These are phyloP conservation scores for Drosophila villosipedis DNA, from an alignment of 2,888 invertebrate genomes.

Conservation along the genomic window DNA sequence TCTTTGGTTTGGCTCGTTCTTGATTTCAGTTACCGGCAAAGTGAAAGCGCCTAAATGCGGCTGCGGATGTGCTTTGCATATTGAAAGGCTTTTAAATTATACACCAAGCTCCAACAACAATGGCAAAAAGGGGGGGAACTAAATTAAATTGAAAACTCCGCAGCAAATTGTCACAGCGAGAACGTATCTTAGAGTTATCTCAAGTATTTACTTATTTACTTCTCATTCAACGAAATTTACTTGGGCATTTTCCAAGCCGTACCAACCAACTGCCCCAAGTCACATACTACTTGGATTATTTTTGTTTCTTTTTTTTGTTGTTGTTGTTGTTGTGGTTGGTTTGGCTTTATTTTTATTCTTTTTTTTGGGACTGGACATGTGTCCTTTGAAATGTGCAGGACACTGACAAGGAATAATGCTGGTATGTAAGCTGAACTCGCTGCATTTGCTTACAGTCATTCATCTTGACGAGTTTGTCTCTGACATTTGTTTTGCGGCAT, in stretches of 20 bases:
- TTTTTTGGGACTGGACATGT: constrained; percentile 52
- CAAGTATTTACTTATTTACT: constrained; percentile 82
- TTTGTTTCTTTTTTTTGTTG: background rate
- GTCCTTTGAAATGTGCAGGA: constrained; percentile 70
- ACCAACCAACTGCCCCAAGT: constrained; percentile 28
- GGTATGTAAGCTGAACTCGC: constrained; percentile 61
- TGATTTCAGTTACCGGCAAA: constrained; percentile 44
- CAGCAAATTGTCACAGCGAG: constrained; percentile 58
- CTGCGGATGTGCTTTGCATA: constrained; percentile 74
- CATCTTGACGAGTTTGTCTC: constrained; percentile 56
- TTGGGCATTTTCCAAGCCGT: constrained; percentile 65
- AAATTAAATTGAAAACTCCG: constrained; percentile 47
- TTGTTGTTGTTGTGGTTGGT: background rate
- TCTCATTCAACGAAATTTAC: constrained; percentile 72
- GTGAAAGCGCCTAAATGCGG: constrained; percentile 57
- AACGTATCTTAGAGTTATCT: constrained; percentile 51
- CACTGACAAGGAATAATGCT: constrained; percentile 78
- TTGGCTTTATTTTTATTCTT: background rate
- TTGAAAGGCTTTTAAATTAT: constrained; percentile 57
- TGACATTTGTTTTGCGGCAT: constrained; percentile 71
- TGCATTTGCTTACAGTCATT: constrained; percentile 61
- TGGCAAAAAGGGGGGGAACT: constrained; percentile 8
- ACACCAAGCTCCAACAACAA: constrained; percentile 17
- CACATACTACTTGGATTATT: constrained; percentile 39
- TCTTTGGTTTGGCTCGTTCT: constrained; percentile 39